Evolutionary conservation across 2,113 vertebrate species (phyloP), one percentile per base, ranked within the genome.

Genomic region (Colaptes auratus): DNA sequence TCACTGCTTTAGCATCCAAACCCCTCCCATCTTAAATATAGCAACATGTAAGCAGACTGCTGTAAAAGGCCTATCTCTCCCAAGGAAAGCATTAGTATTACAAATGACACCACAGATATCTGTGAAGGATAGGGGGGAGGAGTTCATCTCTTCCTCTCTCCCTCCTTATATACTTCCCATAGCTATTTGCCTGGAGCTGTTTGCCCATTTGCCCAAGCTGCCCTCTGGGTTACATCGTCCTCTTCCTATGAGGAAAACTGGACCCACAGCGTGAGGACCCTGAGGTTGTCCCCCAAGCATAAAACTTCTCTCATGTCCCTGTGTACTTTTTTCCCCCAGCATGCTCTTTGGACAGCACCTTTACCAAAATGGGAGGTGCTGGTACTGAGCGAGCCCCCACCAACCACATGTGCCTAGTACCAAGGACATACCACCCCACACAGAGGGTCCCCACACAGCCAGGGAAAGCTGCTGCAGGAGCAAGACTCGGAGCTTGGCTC

Each of bases 381-480:
- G 19, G 10, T 53, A 18, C 14, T 65, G 21, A 59, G 35, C 33
- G 44, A 75, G 4, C 9, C 16, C 8, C 35, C 16, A 52, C 2
- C 28, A 56, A 0, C 7, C 1, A 1, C 3, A 4, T 3, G 1
- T 42, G 33, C 31, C 31, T 21, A 1, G 3, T 46, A 28, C 14
- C 28, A 86, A 67, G 81, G 77, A 8, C 52, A 36, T 18, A 7
- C 10, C 46, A 71, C 24, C 12, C 52, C 46, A 71, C 24, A 10
- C 52, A 83, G 10, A 74, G 21, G 9, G 17, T 17, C 30, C 24
- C 23, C 20, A 13, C 6, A 0, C 15, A 73, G 52, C 16, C 86
- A 52, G 21, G 31, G 6, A 13, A 81, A 75, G 58, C 20, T 71
- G 16, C 65, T n/a, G n/a, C 28, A 60, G 15, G 24, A 71, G 14